Evolutionary conservation across 2,888 invertebrate genomes (phyloP), one percentile per base, ranked within the genome.

Genomic region (Cephalotes varians): DNA sequence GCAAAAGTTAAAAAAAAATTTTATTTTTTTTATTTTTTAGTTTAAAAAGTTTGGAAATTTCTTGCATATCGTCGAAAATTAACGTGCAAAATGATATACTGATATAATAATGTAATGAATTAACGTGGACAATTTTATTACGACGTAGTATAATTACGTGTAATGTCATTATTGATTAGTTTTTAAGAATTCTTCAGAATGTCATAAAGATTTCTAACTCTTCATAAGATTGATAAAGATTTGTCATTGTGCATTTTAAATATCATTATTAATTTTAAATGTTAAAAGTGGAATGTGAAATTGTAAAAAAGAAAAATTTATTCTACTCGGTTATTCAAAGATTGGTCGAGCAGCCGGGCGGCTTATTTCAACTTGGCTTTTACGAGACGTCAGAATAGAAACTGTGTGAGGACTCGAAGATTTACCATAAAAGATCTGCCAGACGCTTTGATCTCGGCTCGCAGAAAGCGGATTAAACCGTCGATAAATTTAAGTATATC

Each of bases 401-500:
- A 37, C 28, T 51, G 12, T 12, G n/a, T 44, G 25, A 21, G 15
- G n/a, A 44, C 21, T 47, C 21, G 31, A 47, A 31, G 62, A 40
- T 65, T 76, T 40, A 67, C 34, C 37, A 51, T 49, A 49, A 77
- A 79, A 79, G 60, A 40, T 74, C 67, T 40, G 64, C 25, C 40
- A 37, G 40, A 49, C 64, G 40, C 73, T 84, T 84, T 86, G 86
- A 89, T 87, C 81, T 65, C 40, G 28, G 79, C 62, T 85, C 64
- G 82, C 83, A 71, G 60, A 77, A 85, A 84, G 65, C 67, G 77
- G 79, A 84, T 87, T 86, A 81, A 80, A 44, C 31, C 54, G 64
- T 71, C 65, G 77, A 89, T 89, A 86, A 86, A 89, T 87, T 83
- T 65, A 74, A 81, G 18, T 64, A 47, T 60, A 54, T 74, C 40